Percentiles rank a stretch among this genome's conserved stretches.
Evolutionary conservation across 2,113 vertebrate species (phyloP).

Genomic region (Henicopernis longicauda): DNA sequence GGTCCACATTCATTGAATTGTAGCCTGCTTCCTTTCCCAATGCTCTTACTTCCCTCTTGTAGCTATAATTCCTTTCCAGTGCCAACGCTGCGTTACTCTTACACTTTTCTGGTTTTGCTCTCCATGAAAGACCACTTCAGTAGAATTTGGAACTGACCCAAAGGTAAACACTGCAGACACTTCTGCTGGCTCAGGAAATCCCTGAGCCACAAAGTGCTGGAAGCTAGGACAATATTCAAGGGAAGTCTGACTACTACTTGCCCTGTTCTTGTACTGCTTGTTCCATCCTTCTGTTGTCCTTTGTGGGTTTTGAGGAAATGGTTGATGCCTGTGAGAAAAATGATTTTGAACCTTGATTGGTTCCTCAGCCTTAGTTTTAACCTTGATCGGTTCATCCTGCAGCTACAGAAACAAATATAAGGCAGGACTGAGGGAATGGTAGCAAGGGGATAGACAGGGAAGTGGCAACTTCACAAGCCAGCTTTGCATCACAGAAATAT

Average conservation of each 20-base stretch:
- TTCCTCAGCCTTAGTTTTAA: background rate
- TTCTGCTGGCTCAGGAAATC: background rate
- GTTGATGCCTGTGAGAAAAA: background rate
- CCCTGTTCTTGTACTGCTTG: background rate
- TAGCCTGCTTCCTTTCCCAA: background rate
- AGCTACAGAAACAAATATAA: background rate
- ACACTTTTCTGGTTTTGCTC: background rate
- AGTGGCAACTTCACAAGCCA: background rate
- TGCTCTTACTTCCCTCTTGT: background rate
- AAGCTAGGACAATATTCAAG: background rate
- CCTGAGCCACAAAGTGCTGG: background rate
- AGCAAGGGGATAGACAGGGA: background rate
- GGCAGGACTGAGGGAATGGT: background rate
- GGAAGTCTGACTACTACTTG: background rate
- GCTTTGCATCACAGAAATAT: background rate
- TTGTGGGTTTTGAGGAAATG: background rate
- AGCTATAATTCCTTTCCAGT: background rate
- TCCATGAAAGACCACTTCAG: background rate
- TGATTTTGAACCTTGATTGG: background rate
- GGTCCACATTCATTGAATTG: background rate
- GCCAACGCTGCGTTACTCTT: background rate
- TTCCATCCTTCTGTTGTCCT: background rate
- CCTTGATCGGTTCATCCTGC: background rate
- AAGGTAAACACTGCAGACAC: background rate
- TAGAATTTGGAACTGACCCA: background rate